Conservation (phyloP, 2,888 invertebrate species). For the Ormyrus rosae region DNA sequence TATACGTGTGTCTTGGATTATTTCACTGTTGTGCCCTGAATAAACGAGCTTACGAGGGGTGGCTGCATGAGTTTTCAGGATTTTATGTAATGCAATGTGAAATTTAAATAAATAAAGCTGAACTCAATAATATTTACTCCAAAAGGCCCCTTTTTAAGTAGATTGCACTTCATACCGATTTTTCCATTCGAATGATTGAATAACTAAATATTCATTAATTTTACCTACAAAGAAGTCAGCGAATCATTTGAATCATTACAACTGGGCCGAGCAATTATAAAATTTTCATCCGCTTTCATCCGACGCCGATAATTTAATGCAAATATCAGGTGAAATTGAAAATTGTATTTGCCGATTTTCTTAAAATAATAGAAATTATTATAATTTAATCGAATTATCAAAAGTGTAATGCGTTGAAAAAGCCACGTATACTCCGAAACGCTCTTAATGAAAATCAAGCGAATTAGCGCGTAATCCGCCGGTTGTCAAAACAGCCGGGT, state of each 20-base stretch:
- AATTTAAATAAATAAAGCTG: not conserved
- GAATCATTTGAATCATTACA: no score
- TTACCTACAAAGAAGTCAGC: no score
- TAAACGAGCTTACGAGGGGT: not conserved
- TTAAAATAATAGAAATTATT: no score
- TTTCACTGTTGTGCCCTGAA: not conserved
- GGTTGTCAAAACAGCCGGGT: not conserved
- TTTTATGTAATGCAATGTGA: not conserved
- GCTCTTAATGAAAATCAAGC: no score
- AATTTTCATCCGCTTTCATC: no score
- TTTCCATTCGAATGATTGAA: conserved; percentile 1
- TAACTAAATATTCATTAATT: not conserved
- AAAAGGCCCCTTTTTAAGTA: conserved; percentile 19
- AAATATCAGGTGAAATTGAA: not conserved
- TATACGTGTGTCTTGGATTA: not conserved
- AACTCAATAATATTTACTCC: not conserved
- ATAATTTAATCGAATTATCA: no score
- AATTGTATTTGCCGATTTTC: not conserved
- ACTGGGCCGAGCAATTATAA: no score
- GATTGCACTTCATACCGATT: conserved; percentile 27
- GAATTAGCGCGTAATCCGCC: not conserved
- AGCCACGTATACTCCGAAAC: no score
- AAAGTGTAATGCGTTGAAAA: no score
- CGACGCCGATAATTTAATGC: not conserved
- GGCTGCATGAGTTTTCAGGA: not conserved